These are phyloP conservation scores for Trichogramma dendrolimi DNA, from an alignment of 2,888 invertebrate species.

Conservation along the genomic window DNA sequence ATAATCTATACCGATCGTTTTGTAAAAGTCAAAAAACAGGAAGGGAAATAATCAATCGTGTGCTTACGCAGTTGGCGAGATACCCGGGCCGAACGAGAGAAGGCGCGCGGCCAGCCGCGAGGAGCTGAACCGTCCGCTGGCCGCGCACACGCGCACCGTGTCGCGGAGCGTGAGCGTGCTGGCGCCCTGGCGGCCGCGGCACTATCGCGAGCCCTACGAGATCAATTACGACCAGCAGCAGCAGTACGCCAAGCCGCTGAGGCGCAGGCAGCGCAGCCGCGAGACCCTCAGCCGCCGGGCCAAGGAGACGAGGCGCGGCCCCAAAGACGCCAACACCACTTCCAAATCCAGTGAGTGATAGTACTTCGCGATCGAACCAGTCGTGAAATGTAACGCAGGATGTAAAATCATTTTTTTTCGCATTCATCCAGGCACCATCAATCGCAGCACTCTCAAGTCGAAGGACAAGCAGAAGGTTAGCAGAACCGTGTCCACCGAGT, in stretches of 20 bases:
- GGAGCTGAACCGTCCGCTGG: conserved; percentile 64
- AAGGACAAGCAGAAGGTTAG: conserved; percentile 50
- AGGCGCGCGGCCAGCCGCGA: conserved; percentile 69
- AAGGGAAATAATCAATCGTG: too few species aligned
- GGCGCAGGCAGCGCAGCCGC: conserved; percentile 47
- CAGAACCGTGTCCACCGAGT: conserved; percentile 59
- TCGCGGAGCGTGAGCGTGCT: conserved; percentile 76
- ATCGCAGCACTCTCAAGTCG: conserved; percentile 48
- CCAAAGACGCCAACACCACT: conserved; percentile 11
- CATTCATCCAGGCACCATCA: conserved; percentile 44
- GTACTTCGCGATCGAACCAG: neutral
- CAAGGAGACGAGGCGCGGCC: conserved; percentile 30
- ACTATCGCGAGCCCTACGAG: conserved; percentile 69
- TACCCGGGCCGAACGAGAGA: conserved; percentile 68
- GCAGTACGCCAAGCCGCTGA: conserved; percentile 47
- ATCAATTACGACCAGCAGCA: conserved; percentile 73
- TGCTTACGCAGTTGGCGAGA: conserved; percentile 66
- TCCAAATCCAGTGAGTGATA: conserved; percentile 13
- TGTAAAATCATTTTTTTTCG: neutral
- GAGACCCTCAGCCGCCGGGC: conserved; percentile 47
- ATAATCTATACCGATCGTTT: too few species aligned
- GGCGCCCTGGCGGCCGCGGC: conserved; percentile 79
- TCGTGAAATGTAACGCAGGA: neutral
- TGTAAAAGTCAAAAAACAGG: too few species aligned
- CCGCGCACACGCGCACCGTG: conserved; percentile 66